phyloP scores from a whole-genome alignment of 2,797 vertebrate species.

The Rhinoraja longicauda region DNA sequence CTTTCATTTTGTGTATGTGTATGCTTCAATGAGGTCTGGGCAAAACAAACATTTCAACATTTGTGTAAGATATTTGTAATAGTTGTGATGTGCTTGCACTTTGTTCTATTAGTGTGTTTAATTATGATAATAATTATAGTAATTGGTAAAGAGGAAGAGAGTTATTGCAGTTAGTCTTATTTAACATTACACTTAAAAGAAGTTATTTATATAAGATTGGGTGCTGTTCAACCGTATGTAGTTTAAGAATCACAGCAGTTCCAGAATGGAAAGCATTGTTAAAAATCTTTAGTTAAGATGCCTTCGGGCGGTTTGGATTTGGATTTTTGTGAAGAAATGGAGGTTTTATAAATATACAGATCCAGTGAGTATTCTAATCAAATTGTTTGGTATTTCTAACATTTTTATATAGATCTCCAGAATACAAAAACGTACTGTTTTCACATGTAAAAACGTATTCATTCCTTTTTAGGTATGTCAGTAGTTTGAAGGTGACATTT shows the following conservation, averaged over 20 bases:
- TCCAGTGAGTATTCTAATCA: not conserved
- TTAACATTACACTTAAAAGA: not conserved
- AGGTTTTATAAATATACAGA: not conserved
- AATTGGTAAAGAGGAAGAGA: conserved; percentile 24
- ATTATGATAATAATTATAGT: conserved; percentile 19
- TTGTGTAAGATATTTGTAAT: conserved; percentile 15
- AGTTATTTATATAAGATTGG: conserved; percentile 5
- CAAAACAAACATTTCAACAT: conserved; percentile 32
- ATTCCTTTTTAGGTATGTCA: conserved; percentile 51
- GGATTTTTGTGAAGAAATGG: not conserved
- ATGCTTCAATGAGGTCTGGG: not conserved
- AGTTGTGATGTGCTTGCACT: not conserved
- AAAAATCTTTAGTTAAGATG: not conserved
- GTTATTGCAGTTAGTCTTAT: not conserved
- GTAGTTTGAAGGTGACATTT: conserved; percentile 57
- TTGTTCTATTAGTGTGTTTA: conserved; percentile 24
- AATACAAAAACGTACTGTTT: conserved; percentile 44
- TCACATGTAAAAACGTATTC: conserved; percentile 42
- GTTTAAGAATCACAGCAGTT: not conserved
- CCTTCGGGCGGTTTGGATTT: not conserved
- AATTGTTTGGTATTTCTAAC: not conserved
- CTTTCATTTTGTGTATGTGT: not conserved
- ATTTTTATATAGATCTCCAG: conserved; percentile 16
- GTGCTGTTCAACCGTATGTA: not conserved
- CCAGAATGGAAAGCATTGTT: not conserved